A percentile compares a stretch with the other conserved stretches of the same genome.
Evolutionary conservation across 2,797 vertebrate species (phyloP).

Genomic region (Argyrosomus regius): DNA sequence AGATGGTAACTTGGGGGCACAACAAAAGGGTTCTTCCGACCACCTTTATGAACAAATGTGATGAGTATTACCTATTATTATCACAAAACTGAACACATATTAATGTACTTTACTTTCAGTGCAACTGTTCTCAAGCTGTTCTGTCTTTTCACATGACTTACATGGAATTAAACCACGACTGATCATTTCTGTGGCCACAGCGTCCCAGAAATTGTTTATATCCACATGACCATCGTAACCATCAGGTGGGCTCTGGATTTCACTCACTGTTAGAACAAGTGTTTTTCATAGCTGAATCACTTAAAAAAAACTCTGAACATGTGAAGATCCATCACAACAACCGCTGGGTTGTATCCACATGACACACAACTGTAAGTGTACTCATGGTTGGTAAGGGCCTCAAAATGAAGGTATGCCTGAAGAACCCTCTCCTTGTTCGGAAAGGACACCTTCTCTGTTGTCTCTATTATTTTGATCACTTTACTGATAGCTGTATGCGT

Average conservation of each 20-base stretch:
- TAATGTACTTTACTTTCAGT: not conserved
- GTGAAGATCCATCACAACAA: too few species aligned
- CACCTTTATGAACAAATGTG: not conserved
- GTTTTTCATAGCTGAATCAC: not conserved
- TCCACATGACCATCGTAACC: not conserved
- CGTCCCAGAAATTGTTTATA: not conserved
- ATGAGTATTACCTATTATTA: not conserved
- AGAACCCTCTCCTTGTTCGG: too few species aligned
- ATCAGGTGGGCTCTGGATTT: not conserved
- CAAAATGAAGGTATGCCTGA: too few species aligned
- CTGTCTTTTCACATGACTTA: not conserved
- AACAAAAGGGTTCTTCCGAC: not conserved
- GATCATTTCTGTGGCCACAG: constrained; percentile 6
- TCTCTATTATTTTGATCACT: too few species aligned
- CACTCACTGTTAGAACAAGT: not conserved
- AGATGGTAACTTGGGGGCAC: not conserved
- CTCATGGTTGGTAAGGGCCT: too few species aligned
- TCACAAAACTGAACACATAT: not conserved
- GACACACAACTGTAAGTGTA: too few species aligned
- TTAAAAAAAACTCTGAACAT: not conserved
- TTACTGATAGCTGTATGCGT: too few species aligned
- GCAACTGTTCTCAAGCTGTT: not conserved
- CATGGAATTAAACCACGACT: not conserved
- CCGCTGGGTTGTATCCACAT: too few species aligned
- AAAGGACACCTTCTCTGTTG: too few species aligned